Base-by-base conservation (phyloP, 2,888 invertebrate genomes). In the Ischnus inquisitorius region DNA sequence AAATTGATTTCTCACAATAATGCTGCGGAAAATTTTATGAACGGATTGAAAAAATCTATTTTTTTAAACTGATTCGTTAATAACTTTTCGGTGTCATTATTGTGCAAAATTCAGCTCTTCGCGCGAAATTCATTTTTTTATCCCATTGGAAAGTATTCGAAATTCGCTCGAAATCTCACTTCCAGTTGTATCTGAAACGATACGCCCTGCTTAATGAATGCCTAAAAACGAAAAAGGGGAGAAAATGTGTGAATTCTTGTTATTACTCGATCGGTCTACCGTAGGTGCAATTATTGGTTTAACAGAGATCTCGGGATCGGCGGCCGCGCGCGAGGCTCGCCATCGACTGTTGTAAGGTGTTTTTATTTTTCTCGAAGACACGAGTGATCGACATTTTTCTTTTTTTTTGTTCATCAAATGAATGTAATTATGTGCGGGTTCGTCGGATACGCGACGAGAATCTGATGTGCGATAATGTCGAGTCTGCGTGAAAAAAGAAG, bases 211-310 rank as follows among this genome's bases (percentile, higher is more conserved):
- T 34, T 65, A 48, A n/a, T 46, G 48, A 4, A 48, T 28, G 34
- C 25, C 25, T 22, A 62, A 34, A 62, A 22, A 43, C n/a, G n/a
- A n/a, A n/a, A n/a, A n/a, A n/a, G n/a, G n/a, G n/a, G n/a, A 16
- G 25, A 68, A 46, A 25, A 57, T 28, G 41, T 60, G 39, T 54
- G 28, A 68, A 22, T 41, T 77, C 65, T 54, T 41, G 39, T 77
- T 67, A 57, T 57, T 25, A 57, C n/a, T 51, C 48, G 51, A 72
- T 78, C 67, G 60, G 77, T 74, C 72, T 68, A 74, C 46, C 46
- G 72, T 41, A 78, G 78, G 74, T 74, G 74, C 62, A 79, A 79
- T 82, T 78, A 54, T 78, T 54, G 65, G 71, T 79, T 77, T 51
- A 69, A 64, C 51, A 46, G 74, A 74, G 74, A 74, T 74, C 74